Base-by-base conservation (phyloP, 37 sponge, comb jelly and placozoan species). In the Bolinopsis microptera region DNA sequence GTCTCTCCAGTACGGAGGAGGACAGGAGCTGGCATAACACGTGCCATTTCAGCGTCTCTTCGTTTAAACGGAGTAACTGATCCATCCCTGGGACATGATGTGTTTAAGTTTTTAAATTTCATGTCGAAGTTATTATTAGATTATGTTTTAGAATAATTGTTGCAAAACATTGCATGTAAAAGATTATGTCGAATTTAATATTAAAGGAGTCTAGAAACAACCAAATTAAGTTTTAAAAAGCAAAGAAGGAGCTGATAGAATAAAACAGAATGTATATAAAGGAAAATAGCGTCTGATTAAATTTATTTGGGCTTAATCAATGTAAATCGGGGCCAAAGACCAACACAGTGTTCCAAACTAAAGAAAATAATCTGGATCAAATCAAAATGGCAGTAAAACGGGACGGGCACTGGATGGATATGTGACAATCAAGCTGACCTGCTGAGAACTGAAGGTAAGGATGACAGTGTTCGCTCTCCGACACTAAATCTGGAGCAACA, bases 1-100 rank as follows among this genome's bases (percentile, higher is more conserved):
- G 61, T 27, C 90, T 86, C 24, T 86, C 90, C 90, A 86, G 61
- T 18, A 86, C 90, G n/a, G 90, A 86, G n/a, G 90, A 86, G 28
- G 61, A 41, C 27, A 86, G 90, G 25, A 86, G 90, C 61, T 86
- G 90, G 30, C 90, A 86, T n/a, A 86, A 48, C 28, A 86, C 61
- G 30, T 86, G 90, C 90, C 90, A 86, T 34, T 86, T 86, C 28
- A 86, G 90, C 30, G 61, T 86, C 31, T 86, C 90, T 41, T 86
- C 90, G 90, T 86, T 86, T 48, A 86, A 34, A 0, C 90, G 41
- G 13, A 86, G 26, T 41, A 86, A 86, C 90, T 86, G 90, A 39
- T 86, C 90, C 90, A 86, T 86, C 90, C 75, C 75, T 72, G 75
- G 26, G 75, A 48, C 61, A 48, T 13, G 61, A 18, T 48, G 61